These are phyloP conservation scores for Sebastes steindachneri DNA, from an alignment of 2,797 vertebrate species.

Conservation along the genomic window DNA sequence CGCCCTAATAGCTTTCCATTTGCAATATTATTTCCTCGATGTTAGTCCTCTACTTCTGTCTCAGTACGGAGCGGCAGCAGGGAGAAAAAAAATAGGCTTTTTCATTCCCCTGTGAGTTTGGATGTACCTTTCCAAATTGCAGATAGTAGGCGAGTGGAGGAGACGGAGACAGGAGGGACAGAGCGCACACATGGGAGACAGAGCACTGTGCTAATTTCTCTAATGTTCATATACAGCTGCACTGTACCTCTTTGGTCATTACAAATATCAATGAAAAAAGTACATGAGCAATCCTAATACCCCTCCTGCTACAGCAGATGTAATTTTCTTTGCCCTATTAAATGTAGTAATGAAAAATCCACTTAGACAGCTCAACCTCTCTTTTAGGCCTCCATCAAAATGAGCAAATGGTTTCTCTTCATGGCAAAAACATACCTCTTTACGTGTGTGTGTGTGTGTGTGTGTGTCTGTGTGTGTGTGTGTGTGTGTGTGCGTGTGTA, in stretches of 20 bases:
- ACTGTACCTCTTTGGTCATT: constrained; percentile 75
- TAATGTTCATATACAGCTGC: constrained; percentile 72
- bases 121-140: constrained; percentile 76
- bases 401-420: constrained; percentile 87
- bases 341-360: constrained; percentile 92
- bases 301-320: constrained; percentile 83
- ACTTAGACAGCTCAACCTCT: constrained; percentile 83
- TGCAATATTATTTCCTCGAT: constrained; percentile 70
- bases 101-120: constrained; percentile 62
- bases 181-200: constrained; percentile 40
- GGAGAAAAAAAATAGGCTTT: constrained; percentile 53
- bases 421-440: constrained; percentile 66
- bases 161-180: constrained; percentile 38
- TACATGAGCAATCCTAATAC: constrained; percentile 80
- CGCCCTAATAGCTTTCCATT: constrained; percentile 74
- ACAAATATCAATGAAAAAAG: constrained; percentile 78
- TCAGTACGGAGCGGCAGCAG: constrained; percentile 45
- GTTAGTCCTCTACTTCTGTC: constrained; percentile 60
- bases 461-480: constrained; percentile 1
- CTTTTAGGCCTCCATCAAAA: constrained; percentile 87
- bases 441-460: neutral
- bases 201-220: constrained; percentile 75
- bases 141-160: constrained; percentile 45
- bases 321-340: constrained; percentile 88
- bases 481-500: neutral